Evolutionary conservation across 1,140 invertebrate species (phyloP).

Genomic region (Brachionus koreanus): DNA sequence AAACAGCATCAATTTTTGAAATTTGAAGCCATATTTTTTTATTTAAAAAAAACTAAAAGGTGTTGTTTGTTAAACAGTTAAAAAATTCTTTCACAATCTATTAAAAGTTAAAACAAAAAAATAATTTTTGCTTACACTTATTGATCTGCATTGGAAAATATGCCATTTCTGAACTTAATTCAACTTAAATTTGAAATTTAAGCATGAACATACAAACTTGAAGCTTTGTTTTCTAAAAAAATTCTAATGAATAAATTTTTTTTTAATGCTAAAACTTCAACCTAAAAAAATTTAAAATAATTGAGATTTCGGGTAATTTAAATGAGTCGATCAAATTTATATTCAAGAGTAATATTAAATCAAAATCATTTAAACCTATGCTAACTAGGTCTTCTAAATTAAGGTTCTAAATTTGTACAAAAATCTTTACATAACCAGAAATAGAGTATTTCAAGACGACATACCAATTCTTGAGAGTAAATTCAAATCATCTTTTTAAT

Average conservation of each 20-base stretch:
- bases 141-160: not conserved
- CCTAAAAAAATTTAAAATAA: not conserved
- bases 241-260: not conserved
- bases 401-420: constrained; percentile 36
- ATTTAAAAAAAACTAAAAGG: not conserved
- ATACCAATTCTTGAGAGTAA: not conserved
- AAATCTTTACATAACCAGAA: constrained; percentile 35
- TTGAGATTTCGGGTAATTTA: not conserved
- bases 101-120: not conserved
- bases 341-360: not conserved
- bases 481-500: no score
- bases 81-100: not conserved
- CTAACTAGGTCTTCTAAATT: not conserved
- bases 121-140: not conserved
- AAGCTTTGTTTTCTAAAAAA: not conserved
- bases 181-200: not conserved
- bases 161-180: not conserved
- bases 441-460: constrained; percentile 29
- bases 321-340: constrained; percentile 19
- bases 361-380: not conserved
- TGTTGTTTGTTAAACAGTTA: not conserved
- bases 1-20: not conserved
- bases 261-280: not conserved
- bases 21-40: not conserved
- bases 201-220: not conserved